Percentiles rank a stretch among this genome's conserved stretches.
phyloP scores from a whole-genome alignment of 2,888 invertebrate species.

The Calameuta pallipes region DNA sequence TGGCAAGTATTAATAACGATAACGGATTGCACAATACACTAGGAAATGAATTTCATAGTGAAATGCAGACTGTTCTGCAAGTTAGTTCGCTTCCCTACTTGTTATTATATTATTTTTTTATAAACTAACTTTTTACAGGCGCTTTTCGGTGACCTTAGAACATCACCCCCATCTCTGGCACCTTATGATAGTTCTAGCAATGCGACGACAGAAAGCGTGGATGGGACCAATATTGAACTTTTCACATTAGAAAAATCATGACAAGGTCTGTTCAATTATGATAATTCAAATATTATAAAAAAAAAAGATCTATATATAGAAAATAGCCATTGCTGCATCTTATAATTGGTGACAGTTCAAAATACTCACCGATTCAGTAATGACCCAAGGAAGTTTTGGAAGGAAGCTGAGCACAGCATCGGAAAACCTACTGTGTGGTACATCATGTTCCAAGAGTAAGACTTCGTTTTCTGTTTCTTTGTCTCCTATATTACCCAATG shows the following conservation, averaged over 20 bases:
- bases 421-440: slow-evolving; percentile 95
- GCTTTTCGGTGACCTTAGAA: slow-evolving; percentile 27
- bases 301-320: neutral
- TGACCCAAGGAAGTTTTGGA: slow-evolving; percentile 90
- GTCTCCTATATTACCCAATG: slow-evolving; percentile 92
- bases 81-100: slow-evolving; percentile 20
- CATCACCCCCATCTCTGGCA: slow-evolving; percentile 8
- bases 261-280: neutral
- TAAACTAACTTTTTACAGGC: slow-evolving; percentile 23
- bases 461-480: slow-evolving; percentile 98
- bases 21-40: slow-evolving; percentile 9
- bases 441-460: slow-evolving; percentile 94
- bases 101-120: slow-evolving; percentile 1
- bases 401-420: slow-evolving; percentile 92
- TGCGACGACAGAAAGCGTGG: slow-evolving; percentile 8
- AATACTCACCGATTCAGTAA: slow-evolving; percentile 79
- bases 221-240: slow-evolving; percentile 15
- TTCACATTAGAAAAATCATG: slow-evolving; percentile 9
- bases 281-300: neutral
- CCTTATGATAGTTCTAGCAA: slow-evolving; percentile 17
- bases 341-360: neutral
- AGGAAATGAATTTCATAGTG: slow-evolving; percentile 24
- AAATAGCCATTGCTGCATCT: slow-evolving; percentile 2
- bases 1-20: slow-evolving; percentile 9
- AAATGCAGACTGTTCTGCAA: slow-evolving; percentile 38